Evolutionary conservation across 2,797 vertebrate genomes (phyloP).

Genomic region (Sebastes itinus): DNA sequence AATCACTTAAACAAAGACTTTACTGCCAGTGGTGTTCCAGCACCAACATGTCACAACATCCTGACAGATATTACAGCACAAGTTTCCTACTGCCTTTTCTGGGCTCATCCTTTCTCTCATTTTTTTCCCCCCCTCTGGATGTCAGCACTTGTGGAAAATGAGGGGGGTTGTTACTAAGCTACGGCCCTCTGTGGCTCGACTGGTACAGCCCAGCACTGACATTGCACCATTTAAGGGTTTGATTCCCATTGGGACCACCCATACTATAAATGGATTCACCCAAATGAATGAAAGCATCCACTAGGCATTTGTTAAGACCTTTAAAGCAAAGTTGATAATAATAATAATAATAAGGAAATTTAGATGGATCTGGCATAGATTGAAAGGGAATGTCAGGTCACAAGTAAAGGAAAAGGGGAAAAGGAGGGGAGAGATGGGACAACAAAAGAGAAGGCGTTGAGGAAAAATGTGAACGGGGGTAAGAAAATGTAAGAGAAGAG

Average conservation of each 20-base stretch:
- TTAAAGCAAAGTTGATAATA: constrained; percentile 6
- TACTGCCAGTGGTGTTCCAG: constrained; percentile 38
- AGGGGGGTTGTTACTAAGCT: constrained; percentile 45
- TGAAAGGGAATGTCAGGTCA: background rate
- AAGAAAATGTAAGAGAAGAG: background rate
- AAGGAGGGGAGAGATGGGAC: background rate
- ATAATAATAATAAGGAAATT: constrained; percentile 12
- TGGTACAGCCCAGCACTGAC: constrained; percentile 60
- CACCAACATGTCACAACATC: constrained; percentile 59
- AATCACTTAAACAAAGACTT: constrained; percentile 49
- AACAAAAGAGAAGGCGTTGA: background rate
- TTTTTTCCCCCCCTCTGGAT: constrained; percentile 3
- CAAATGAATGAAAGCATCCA: constrained; percentile 43
- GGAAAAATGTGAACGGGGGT: background rate
- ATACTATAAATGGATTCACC: constrained; percentile 66
- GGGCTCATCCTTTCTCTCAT: constrained; percentile 49
- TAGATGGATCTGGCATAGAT: background rate
- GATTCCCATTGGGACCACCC: constrained; percentile 69
- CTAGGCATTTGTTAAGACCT: constrained; percentile 26
- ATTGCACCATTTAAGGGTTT: constrained; percentile 77
- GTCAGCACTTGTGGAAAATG: constrained; percentile 59
- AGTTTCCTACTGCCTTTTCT: constrained; percentile 67
- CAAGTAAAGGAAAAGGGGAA: background rate
- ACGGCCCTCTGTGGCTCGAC: constrained; percentile 23
- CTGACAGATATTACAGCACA: constrained; percentile 49